A percentile compares a stretch with the other conserved stretches of the same genome.
Evolutionary conservation across 2,888 invertebrate genomes (phyloP).

Genomic region (Stratiomys singularior): DNA sequence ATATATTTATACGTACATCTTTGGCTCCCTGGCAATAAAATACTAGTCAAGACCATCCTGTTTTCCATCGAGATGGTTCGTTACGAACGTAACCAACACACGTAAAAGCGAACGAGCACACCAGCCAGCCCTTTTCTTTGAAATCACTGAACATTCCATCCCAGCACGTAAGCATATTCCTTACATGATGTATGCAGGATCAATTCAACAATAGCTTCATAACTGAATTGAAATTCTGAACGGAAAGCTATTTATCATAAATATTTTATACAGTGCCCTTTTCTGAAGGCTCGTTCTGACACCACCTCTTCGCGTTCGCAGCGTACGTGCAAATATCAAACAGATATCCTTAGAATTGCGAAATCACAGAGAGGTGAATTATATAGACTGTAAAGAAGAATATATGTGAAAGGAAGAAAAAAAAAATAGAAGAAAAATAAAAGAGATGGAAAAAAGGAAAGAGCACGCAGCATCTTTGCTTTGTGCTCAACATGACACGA

Average conservation of each 20-base stretch:
- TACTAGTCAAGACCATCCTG: too few relatives aligned
- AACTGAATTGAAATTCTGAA: slow-evolving; percentile 46
- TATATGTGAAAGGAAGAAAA: too few relatives aligned
- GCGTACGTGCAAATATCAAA: neutral
- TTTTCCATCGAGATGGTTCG: too few relatives aligned
- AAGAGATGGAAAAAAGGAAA: neutral
- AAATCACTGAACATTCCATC: slow-evolving; percentile 16
- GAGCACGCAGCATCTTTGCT: neutral
- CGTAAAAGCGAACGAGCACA: too few relatives aligned
- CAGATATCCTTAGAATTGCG: neutral
- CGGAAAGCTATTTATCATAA: slow-evolving; percentile 45
- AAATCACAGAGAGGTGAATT: slow-evolving; percentile 12
- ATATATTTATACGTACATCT: too few relatives aligned
- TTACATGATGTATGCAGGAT: slow-evolving; percentile 29
- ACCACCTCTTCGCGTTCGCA: neutral
- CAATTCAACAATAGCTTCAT: slow-evolving; percentile 42
- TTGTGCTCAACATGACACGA: slow-evolving; percentile 28
- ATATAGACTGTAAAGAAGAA: neutral
- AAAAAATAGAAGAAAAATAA: neutral
- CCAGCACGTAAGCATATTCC: slow-evolving; percentile 36
- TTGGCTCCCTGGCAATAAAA: too few relatives aligned
- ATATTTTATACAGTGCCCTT: slow-evolving; percentile 39
- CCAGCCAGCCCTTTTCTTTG: neutral
- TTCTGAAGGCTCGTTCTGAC: neutral
- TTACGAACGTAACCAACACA: too few relatives aligned